phyloP scores from a whole-genome alignment of 30 jellyfish, hydroid and myxozoan species.

The Hydractinia symbiolongicarpus region DNA sequence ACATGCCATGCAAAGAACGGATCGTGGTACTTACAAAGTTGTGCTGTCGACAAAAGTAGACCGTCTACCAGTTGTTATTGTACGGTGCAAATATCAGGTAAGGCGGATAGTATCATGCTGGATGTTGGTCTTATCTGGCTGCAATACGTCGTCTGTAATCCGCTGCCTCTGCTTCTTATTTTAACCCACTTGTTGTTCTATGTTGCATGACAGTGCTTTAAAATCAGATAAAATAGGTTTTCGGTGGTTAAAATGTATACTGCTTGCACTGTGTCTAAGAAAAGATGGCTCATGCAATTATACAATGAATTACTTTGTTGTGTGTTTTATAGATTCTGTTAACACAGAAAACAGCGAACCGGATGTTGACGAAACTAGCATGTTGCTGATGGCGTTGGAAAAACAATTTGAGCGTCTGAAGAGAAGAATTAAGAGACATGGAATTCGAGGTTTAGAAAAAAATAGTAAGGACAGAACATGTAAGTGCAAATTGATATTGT shows the following conservation, averaged over 20 bases:
- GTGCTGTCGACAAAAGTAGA: neutral
- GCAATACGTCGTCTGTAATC: too few relatives aligned
- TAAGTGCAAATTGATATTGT: too few relatives aligned
- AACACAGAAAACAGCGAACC: neutral
- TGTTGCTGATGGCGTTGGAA: neutral
- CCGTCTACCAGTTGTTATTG: neutral
- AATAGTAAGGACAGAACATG: neutral
- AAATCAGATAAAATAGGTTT: too few relatives aligned
- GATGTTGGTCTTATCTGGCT: too few relatives aligned
- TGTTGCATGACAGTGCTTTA: too few relatives aligned
- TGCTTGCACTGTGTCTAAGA: too few relatives aligned
- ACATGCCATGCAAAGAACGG: conserved; percentile 1
- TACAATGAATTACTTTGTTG: too few relatives aligned
- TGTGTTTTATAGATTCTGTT: neutral
- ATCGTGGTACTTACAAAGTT: neutral
- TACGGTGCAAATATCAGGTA: neutral
- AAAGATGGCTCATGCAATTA: too few relatives aligned
- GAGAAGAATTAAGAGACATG: conserved; percentile 27
- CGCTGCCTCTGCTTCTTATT: too few relatives aligned
- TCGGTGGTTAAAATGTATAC: too few relatives aligned
- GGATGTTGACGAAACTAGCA: neutral
- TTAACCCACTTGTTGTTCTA: too few relatives aligned
- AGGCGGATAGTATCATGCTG: neutral
- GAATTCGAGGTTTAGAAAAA: neutral
- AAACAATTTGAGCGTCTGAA: conserved; percentile 20